These are phyloP conservation scores for Thunnus maccoyii DNA, from an alignment of 2,113 vertebrate genomes.

Conservation along the genomic window DNA sequence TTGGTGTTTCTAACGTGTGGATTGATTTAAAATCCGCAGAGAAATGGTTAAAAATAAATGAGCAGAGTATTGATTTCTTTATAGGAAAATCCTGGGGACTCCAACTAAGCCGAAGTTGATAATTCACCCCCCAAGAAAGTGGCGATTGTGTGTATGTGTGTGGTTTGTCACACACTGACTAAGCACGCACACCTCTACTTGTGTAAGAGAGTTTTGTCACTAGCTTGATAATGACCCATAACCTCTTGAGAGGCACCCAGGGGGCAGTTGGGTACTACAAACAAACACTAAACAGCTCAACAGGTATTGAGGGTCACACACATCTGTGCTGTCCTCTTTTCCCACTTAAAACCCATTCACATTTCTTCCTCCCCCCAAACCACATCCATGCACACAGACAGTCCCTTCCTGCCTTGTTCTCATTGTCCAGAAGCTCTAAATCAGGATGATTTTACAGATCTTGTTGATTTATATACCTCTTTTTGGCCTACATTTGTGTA, in stretches of 20 bases:
- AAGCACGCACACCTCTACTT: slow-evolving; percentile 62
- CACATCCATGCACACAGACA: slow-evolving; percentile 18
- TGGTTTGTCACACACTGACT: slow-evolving; percentile 59
- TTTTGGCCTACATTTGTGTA: neutral
- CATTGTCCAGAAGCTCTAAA: neutral
- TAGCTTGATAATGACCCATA: slow-evolving; percentile 79
- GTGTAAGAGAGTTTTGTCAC: slow-evolving; percentile 69
- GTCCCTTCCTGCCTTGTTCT: neutral
- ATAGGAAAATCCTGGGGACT: neutral
- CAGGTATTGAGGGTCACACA: slow-evolving; percentile 52
- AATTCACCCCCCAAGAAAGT: slow-evolving; percentile 7
- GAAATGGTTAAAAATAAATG: neutral
- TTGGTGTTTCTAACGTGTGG: neutral
- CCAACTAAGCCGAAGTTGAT: neutral
- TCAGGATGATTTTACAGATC: neutral
- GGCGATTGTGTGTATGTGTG: slow-evolving; percentile 47
- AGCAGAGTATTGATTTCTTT: neutral
- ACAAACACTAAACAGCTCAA: slow-evolving; percentile 81
- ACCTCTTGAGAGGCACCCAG: slow-evolving; percentile 63
- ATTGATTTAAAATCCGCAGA: neutral
- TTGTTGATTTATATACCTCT: neutral
- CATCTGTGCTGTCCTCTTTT: slow-evolving; percentile 57
- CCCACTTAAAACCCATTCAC: slow-evolving; percentile 65
- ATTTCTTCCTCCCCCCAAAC: slow-evolving; percentile 33
- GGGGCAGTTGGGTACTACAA: slow-evolving; percentile 71